Conservation (phyloP, 2,888 invertebrate species). For the Phengaris alcon region DNA sequence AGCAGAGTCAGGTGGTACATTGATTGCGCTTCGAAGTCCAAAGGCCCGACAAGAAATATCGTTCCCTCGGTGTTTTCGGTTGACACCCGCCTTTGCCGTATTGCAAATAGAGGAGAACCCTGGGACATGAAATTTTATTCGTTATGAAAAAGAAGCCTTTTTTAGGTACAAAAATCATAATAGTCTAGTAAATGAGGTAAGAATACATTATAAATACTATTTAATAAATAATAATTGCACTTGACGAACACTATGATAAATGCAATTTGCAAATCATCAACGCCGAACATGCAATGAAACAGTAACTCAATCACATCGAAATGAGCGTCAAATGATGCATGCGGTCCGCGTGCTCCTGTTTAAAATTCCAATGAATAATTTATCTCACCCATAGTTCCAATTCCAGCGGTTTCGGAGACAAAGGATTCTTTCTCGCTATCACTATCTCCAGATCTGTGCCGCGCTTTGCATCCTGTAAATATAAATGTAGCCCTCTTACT, state of each 20-base stretch:
- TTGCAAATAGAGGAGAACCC: constrained; percentile 88
- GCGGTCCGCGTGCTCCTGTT: constrained; percentile 34
- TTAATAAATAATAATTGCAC: background rate
- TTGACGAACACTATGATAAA: background rate
- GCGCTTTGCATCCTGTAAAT: constrained; percentile 84
- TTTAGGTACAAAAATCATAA: no score
- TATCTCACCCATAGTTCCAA: constrained; percentile 88
- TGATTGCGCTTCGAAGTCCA: constrained; percentile 93
- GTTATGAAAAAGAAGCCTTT: background rate
- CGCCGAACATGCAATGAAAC: background rate
- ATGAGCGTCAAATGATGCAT: constrained; percentile 37
- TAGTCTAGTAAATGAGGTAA: background rate
- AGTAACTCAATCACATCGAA: constrained; percentile 7
- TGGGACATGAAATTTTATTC: constrained; percentile 49
- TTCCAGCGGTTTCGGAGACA: constrained; percentile 87
- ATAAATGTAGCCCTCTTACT: constrained; percentile 34
- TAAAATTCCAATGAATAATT: constrained; percentile 50
- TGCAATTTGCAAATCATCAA: constrained; percentile 41
- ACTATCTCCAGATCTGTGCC: constrained; percentile 91
- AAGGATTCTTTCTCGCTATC: constrained; percentile 88
- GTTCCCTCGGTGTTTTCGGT: constrained; percentile 89
- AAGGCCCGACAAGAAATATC: constrained; percentile 85
- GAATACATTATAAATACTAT: background rate
- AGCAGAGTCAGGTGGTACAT: constrained; percentile 92
- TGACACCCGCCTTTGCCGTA: constrained; percentile 86